Conservation (phyloP, 2,797 vertebrate genomes). For the Huso huso region DNA sequence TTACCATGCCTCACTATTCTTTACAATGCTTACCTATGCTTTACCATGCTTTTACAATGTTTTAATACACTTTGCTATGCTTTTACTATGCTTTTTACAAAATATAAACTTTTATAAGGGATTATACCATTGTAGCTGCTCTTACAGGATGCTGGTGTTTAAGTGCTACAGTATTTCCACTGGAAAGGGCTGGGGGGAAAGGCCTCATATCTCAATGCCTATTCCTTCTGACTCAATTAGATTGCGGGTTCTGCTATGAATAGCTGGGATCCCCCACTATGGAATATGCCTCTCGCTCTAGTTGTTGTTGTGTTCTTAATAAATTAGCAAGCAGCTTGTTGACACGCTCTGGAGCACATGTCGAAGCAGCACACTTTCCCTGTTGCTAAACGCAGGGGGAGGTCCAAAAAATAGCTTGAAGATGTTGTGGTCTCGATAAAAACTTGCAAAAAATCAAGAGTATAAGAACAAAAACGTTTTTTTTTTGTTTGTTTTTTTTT, state of each 20-base stretch:
- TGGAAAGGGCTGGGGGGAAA: too few species aligned
- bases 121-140: too few species aligned
- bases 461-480: neutral
- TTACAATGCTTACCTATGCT: too few species aligned
- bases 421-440: neutral
- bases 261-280: neutral
- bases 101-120: too few species aligned
- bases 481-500: neutral
- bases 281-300: conserved; percentile 1
- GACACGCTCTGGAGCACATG: conserved; percentile 5
- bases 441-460: neutral
- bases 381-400: conserved; percentile 2
- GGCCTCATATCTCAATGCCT: too few species aligned
- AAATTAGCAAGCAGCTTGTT: conserved; percentile 15
- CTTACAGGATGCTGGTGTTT: too few species aligned
- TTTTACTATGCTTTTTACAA: too few species aligned
- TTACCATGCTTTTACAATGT: too few species aligned
- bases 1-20: too few species aligned
- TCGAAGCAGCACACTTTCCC: neutral
- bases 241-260: neutral
- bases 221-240: conserved; percentile 6
- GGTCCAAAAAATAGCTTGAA: conserved; percentile 3
- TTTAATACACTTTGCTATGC: too few species aligned
- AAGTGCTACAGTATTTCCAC: too few species aligned
- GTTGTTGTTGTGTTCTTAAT: conserved; percentile 1